Percentiles rank a stretch among this genome's conserved stretches.
These are phyloP conservation scores for Xenus cinereus DNA, from an alignment of 2,113 vertebrate species.

Conservation along the genomic window DNA sequence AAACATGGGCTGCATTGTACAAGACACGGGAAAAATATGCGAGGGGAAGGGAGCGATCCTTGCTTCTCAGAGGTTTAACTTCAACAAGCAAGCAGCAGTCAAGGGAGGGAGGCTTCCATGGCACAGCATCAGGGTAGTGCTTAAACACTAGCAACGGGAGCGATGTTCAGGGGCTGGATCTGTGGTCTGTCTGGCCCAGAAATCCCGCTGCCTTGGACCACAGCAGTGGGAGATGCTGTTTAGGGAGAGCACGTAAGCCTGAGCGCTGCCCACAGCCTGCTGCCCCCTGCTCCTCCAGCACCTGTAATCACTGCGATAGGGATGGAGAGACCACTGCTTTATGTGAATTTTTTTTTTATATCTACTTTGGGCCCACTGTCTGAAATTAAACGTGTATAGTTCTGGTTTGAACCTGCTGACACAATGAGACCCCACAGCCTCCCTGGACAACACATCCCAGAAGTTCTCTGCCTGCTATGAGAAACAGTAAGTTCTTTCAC, in stretches of 20 bases:
- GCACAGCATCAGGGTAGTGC: neutral
- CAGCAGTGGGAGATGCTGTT: neutral
- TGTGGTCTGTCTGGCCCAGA: neutral
- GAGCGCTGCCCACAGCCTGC: neutral
- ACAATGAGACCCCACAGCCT: neutral
- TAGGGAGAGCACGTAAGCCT: neutral
- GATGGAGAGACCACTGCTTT: neutral
- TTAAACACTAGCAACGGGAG: neutral
- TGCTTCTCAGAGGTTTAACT: neutral
- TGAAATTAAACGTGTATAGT: neutral
- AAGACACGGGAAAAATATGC: neutral
- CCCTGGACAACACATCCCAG: neutral
- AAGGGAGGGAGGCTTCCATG: too few relatives aligned
- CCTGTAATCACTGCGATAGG: accelerated
- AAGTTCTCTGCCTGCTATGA: neutral
- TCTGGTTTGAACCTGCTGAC: neutral
- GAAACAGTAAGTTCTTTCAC: neutral
- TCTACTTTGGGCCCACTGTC: neutral
- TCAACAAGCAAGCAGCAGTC: neutral
- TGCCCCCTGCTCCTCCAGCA: neutral
- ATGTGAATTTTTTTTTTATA: too few relatives aligned
- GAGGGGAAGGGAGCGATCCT: neutral
- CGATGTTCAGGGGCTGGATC: neutral
- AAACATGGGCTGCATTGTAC: neutral
- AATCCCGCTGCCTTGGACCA: neutral